These are phyloP conservation scores for Oryzias celebensis DNA, from an alignment of 2,113 vertebrate species.

Conservation along the genomic window DNA sequence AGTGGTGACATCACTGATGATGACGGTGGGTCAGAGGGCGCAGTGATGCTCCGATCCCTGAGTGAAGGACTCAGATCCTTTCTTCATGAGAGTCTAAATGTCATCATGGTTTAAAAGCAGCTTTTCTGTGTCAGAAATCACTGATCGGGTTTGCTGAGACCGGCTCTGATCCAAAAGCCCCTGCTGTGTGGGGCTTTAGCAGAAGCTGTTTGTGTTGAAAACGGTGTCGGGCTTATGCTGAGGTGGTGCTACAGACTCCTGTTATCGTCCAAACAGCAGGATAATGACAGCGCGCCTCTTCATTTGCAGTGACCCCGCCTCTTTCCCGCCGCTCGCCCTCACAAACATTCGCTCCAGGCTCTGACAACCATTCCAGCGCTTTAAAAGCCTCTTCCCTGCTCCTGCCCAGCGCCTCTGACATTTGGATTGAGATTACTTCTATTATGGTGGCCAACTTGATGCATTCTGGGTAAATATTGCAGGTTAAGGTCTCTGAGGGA, in stretches of 20 bases:
- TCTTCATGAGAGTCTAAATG: too few relatives aligned
- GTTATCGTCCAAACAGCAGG: constrained; percentile 15
- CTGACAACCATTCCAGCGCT: constrained; percentile 21
- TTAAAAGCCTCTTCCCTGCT: constrained; percentile 22
- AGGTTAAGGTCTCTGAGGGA: constrained; percentile 37
- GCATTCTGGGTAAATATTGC: constrained; percentile 64
- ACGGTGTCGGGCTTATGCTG: too few relatives aligned
- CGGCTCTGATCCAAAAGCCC: too few relatives aligned
- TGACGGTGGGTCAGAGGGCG: too few relatives aligned
- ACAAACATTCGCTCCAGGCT: constrained; percentile 37
- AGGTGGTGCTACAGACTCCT: neutral
- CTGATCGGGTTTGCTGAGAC: too few relatives aligned
- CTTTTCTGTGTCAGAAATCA: too few relatives aligned
- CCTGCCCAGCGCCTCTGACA: constrained; percentile 43
- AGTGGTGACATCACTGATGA: too few relatives aligned
- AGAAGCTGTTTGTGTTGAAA: too few relatives aligned
- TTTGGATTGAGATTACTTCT: constrained; percentile 65
- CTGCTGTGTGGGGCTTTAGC: too few relatives aligned
- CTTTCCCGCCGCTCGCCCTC: constrained; percentile 10
- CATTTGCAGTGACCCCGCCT: constrained; percentile 43
- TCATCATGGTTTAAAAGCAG: too few relatives aligned
- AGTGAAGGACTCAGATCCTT: too few relatives aligned
- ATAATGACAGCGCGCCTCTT: constrained; percentile 45
- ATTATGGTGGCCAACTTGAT: constrained; percentile 46
- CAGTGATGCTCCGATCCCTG: too few relatives aligned